Base-by-base conservation (phyloP, 2,888 invertebrate genomes). In the Patella depressa region DNA sequence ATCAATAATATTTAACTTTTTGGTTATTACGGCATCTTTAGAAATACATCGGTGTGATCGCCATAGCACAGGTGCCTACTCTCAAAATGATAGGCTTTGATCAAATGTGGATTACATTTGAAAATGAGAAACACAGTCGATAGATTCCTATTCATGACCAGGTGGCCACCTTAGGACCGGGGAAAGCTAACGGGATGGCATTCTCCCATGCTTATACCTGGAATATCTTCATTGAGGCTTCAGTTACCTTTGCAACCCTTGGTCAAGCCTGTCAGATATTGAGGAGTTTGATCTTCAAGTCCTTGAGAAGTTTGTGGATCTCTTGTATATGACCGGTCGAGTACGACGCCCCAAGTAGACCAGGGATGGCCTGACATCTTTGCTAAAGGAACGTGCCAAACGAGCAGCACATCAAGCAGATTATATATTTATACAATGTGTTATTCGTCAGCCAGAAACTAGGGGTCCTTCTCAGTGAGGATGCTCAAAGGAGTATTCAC, bases 1-100 rank as follows among this genome's bases (percentile, higher is more conserved):
- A n/a, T n/a, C n/a, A n/a, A n/a, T n/a, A n/a, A n/a, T n/a, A n/a
- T n/a, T n/a, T n/a, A n/a, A n/a, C n/a, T n/a, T n/a, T n/a, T n/a
- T n/a, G n/a, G n/a, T n/a, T n/a, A n/a, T n/a, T n/a, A n/a, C n/a
- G n/a, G n/a, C n/a, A n/a, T n/a, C n/a, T n/a, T n/a, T n/a, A n/a
- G n/a, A n/a, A n/a, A n/a, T 78, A 83, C 74, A 81, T 82, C 19
- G 79, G 79, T 24, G 77, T 81, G 45, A 72, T 81, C 5, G 79
- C 81, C n/a, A 75, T 82, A 15, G 24, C 80, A 53, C 9, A 24
- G 15, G 57, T 71, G 45, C 45, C 45, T 9, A 5, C 45, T 45
- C 45, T 45, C 45, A 9, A 45, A 45, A 45, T 45, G 45, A 45
- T 45, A 45, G 5, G 9, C 45, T 45, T 45, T 4, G 45, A 1